Evolutionary conservation across 2,113 vertebrate species (phyloP), one percentile per base, ranked within the genome.

Genomic region (Otocyon megalotis): DNA sequence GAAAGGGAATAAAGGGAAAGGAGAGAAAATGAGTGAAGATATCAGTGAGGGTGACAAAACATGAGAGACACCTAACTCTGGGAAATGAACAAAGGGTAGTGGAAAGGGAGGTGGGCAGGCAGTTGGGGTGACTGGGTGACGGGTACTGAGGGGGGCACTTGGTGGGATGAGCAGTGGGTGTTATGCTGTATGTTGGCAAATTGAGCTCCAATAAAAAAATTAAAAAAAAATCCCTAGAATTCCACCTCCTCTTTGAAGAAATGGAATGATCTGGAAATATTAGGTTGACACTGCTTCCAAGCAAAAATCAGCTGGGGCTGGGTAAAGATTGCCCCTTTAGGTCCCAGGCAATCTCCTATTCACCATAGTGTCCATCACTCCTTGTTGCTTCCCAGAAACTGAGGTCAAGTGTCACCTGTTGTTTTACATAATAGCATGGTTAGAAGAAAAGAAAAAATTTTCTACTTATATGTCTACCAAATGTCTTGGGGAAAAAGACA

Each of bases 221-320:
- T 37, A 4, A 67, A n/a, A 30, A 56, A 96, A 60, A 30, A 20
- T 43, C 43, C 43, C 43, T 43, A 76, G 56, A 62, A 19, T 81
- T 81, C 19, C 30, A 80, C 53, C 9, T 69, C 60, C 74, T 87
- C 15, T 81, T 65, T 53, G 62, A 95, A 76, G 17, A 97, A 95
- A 65, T 24, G 50, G 15, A 71, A 77, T 50, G 11, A 65, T 37
- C 16, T 56, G 17, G 9, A 10, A 60, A 53, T 65, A 35, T 3
- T 10, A 53, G 35, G 22, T 8, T 84, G 16, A 10, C 1, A 32
- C 17, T 19, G 35, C 30, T 58, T 90, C 22, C 22, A 77, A 88
- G 32, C 2, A 28, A 74, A 32, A 48, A 50, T 26, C 9, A 62
- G 24, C 35, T 86, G 20, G 19, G 48, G 8, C 24, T 35, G 13